These are phyloP conservation scores for Tympanoctomys barrerae DNA, from an alignment of 2,797 vertebrate genomes.

Conservation along the genomic window DNA sequence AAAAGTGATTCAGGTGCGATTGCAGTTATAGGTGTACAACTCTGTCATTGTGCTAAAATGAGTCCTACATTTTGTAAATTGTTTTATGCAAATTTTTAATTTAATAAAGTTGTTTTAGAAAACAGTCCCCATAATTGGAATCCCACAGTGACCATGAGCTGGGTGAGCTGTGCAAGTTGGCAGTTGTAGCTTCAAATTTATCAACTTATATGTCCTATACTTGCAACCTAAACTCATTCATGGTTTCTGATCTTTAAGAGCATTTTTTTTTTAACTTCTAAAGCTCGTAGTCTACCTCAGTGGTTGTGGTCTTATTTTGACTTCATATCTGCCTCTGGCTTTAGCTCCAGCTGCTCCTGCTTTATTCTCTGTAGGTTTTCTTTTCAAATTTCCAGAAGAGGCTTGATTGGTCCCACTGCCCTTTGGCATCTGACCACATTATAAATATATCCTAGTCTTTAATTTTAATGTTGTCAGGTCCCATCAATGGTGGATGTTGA, in stretches of 20 bases:
- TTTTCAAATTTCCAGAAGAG: slow-evolving; percentile 35
- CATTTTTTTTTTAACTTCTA: not conserved
- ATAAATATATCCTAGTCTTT: not conserved
- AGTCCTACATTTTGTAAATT: not conserved
- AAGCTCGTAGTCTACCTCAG: not conserved
- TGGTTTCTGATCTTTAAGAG: not conserved
- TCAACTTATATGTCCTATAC: not conserved
- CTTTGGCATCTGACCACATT: not conserved
- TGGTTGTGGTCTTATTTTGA: not conserved
- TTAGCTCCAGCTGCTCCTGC: not conserved
- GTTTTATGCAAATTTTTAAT: not conserved
- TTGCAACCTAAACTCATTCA: not conserved
- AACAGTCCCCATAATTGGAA: not conserved
- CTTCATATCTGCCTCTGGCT: not conserved
- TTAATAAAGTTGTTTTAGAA: not conserved
- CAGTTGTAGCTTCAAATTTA: not conserved
- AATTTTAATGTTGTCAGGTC: not conserved
- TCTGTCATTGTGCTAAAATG: not conserved
- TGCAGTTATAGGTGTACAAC: not conserved
- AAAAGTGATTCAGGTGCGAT: not conserved
- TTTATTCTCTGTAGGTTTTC: slow-evolving; percentile 35
- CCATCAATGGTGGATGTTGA: not conserved
- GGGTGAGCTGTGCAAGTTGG: not conserved
- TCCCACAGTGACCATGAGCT: not conserved
- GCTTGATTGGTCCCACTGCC: not conserved